phyloP scores from a whole-genome alignment of 2,888 invertebrate genomes.

The Ophion ellenae region DNA sequence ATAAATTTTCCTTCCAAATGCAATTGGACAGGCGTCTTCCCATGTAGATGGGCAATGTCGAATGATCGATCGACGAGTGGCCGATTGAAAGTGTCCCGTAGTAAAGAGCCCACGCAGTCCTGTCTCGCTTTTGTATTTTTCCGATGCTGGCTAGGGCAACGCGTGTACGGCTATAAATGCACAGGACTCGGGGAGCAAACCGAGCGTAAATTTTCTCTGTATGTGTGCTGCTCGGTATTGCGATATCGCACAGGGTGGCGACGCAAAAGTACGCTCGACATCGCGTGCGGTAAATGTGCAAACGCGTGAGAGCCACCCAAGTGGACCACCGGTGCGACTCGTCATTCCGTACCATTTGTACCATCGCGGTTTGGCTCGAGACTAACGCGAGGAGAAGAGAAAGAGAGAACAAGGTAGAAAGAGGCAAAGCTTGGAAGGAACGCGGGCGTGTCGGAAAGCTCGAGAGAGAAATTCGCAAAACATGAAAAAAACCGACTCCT shows the following conservation, averaged over 20 bases:
- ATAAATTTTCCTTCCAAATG: too few relatives aligned
- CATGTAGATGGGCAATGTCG: background rate
- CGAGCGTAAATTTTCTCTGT: constrained; percentile 55
- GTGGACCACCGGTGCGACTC: constrained; percentile 60
- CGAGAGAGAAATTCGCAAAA: constrained; percentile 30
- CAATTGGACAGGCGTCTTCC: too few relatives aligned
- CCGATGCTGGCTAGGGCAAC: constrained; percentile 1
- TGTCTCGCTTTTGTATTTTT: constrained; percentile 1
- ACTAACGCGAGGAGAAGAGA: constrained; percentile 26
- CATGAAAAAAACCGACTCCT: constrained; percentile 22
- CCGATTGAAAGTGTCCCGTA: background rate
- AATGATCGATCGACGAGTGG: background rate
- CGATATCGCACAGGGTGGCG: constrained; percentile 44
- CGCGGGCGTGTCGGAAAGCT: constrained; percentile 37
- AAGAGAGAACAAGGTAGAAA: constrained; percentile 19
- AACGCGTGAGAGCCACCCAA: constrained; percentile 62
- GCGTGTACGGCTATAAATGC: constrained; percentile 7
- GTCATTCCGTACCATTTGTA: constrained; percentile 6
- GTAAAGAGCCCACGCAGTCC: background rate
- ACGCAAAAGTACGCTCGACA: constrained; percentile 42
- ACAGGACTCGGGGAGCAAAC: constrained; percentile 5
- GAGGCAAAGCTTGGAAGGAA: constrained; percentile 14
- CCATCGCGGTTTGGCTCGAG: constrained; percentile 29
- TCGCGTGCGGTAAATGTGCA: constrained; percentile 64
- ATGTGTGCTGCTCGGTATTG: constrained; percentile 10